Evolutionary conservation across 2,888 invertebrate species (phyloP).

Genomic region (Xylota segnis): DNA sequence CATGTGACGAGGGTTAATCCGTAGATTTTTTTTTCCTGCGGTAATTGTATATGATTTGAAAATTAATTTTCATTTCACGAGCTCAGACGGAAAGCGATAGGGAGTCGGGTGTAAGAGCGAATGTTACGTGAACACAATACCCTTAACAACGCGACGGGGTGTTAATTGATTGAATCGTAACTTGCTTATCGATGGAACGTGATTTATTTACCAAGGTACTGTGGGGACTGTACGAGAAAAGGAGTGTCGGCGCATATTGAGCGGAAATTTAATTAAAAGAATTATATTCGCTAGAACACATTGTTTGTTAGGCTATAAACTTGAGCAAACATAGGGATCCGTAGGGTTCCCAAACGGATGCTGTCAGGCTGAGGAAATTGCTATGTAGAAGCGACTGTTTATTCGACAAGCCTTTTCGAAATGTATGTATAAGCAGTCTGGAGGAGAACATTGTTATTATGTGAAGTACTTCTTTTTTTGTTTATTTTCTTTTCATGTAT

Average conservation of each 20-base stretch:
- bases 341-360: too few relatives aligned
- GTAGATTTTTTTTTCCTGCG: slow-evolving; percentile 21
- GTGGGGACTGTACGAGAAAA: not conserved
- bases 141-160: not conserved
- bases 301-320: not conserved
- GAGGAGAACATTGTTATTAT: too few relatives aligned
- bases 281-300: not conserved
- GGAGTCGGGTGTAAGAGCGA: not conserved
- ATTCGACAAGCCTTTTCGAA: too few relatives aligned
- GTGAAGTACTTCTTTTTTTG: too few relatives aligned
- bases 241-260: slow-evolving; percentile 2
- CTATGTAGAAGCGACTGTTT: too few relatives aligned
- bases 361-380: too few relatives aligned
- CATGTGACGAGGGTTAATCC: slow-evolving; percentile 66
- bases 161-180: slow-evolving; percentile 49
- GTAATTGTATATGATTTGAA: slow-evolving; percentile 58
- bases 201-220: slow-evolving; percentile 21
- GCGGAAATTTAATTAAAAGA: not conserved
- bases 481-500: too few relatives aligned
- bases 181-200: slow-evolving; percentile 21
- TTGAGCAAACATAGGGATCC: not conserved
- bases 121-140: slow-evolving; percentile 25
- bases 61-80: slow-evolving; percentile 67
- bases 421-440: too few relatives aligned
- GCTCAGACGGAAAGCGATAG: slow-evolving; percentile 3